Evolutionary conservation across 2,797 vertebrate species (phyloP).

Genomic region (Sphenodon punctatus): DNA sequence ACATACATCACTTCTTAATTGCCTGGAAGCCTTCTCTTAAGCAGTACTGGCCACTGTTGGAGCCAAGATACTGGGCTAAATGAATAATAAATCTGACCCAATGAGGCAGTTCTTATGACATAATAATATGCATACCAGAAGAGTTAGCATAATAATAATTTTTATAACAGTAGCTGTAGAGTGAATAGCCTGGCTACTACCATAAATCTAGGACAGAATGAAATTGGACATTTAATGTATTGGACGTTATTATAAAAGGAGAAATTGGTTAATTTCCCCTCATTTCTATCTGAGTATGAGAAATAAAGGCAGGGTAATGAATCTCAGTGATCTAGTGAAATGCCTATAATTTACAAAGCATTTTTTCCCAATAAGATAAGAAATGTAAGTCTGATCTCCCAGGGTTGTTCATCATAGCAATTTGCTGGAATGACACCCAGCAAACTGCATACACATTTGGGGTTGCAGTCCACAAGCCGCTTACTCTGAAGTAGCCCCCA

Average conservation of each 20-base stretch:
- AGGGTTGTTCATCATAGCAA: slow-evolving; percentile 15
- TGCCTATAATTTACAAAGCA: slow-evolving; percentile 54
- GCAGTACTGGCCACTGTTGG: too few species aligned
- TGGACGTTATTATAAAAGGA: slow-evolving; percentile 68
- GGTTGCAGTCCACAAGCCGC: too few species aligned
- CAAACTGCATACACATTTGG: slow-evolving; percentile 17
- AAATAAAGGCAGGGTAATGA: slow-evolving; percentile 69
- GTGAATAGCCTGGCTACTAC: slow-evolving; percentile 39
- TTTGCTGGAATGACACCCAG: slow-evolving; percentile 42
- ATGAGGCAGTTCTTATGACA: too few species aligned
- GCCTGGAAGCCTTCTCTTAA: too few species aligned
- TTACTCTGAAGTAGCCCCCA: too few species aligned
- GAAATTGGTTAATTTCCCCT: slow-evolving; percentile 74
- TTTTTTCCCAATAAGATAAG: slow-evolving; percentile 56
- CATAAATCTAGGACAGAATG: slow-evolving; percentile 67
- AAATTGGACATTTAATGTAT: slow-evolving; percentile 66
- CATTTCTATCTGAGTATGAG: slow-evolving; percentile 74
- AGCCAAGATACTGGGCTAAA: too few species aligned
- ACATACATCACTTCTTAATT: too few species aligned
- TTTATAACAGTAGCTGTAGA: slow-evolving; percentile 26
- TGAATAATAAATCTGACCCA: too few species aligned
- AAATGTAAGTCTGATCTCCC: slow-evolving; percentile 17
- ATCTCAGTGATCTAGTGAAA: slow-evolving; percentile 65
- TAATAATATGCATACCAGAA: not conserved
- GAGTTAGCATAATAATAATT: slow-evolving; percentile 42